Base-by-base conservation (phyloP, 2,888 invertebrate species). In the Baccha elongata region DNA sequence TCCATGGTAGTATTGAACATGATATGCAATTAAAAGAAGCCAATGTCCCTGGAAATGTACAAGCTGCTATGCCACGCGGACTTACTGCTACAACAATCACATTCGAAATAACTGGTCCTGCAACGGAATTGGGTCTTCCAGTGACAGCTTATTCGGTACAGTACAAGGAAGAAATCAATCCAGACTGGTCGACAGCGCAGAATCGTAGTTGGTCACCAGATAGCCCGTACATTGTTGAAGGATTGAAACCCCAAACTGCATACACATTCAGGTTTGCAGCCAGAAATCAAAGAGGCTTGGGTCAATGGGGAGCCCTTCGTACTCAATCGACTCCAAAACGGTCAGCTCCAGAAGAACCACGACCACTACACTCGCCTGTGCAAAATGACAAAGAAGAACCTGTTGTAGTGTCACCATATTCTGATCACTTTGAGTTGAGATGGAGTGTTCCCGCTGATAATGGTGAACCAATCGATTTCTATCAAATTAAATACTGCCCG, bases 381-480 rank as follows among this genome's bases (percentile, higher is more conserved):
- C 89, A 90, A 84, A 91, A 91, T 52, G 90, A 91, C 65, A 89
- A 90, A 71, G 90, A 91, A 52, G 91, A 92, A 21, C 90, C 90
- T 2, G 91, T 93, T 13, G 92, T 93, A 0, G 89, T 91, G 3
- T 94, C 94, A 42, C 92, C 92, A 44, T 96, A 94, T 89, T 94
- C 94, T 23, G 95, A 96, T 91, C 94, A 94, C 88, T 97, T 94
- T 88, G 96, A 96, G 88, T 90, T 97, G 17, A 93, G 94, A 88
- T 98, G 97, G 97, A 94, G 93, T 87, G 94, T 95, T 60, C 97
- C 97, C 0, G 94, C 95, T 60, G 96, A 97, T 88, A 98, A 98
- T 90, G 98, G 98, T 7, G 96, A 96, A 91, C 95, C 95, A 23
- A 97, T 98, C 87, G 95, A 96, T 88, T 92, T 92, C 89, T 98